Evolutionary conservation across 1,140 invertebrate species (phyloP).

Genomic region (Drosophila navojoa): DNA sequence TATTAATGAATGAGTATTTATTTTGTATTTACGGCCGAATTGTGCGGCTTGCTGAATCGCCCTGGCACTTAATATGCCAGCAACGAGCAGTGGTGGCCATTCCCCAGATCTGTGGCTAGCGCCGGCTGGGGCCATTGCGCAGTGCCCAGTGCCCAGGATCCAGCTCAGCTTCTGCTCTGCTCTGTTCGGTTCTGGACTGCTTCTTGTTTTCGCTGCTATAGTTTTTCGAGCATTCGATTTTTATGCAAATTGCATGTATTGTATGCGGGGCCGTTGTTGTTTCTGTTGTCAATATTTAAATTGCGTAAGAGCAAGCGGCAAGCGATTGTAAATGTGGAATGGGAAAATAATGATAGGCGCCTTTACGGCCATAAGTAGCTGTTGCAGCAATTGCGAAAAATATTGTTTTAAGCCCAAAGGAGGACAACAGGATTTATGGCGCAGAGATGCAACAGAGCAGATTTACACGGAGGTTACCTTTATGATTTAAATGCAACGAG

Average conservation of each 20-base stretch:
- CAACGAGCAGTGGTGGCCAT: not conserved
- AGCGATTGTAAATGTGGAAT: constrained; percentile 47
- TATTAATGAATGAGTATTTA: constrained; percentile 83
- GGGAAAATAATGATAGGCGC: constrained; percentile 44
- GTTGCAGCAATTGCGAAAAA: constrained; percentile 24
- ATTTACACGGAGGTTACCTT: constrained; percentile 33
- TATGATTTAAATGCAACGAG: not conserved
- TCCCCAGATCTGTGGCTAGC: constrained; percentile 18
- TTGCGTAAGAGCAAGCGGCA: constrained; percentile 46
- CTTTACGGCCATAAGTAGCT: not conserved
- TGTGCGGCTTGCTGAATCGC: constrained; percentile 45
- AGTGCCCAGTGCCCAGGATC: not conserved
- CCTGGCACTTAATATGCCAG: constrained; percentile 12
- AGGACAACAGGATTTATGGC: not conserved
- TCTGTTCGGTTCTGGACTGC: constrained; percentile 26
- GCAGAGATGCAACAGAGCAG: not conserved
- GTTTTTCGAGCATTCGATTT: constrained; percentile 57
- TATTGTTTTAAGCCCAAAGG: constrained; percentile 17
- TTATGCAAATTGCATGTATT: constrained; percentile 72
- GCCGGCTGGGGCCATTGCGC: not conserved
- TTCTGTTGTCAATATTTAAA: constrained; percentile 68
- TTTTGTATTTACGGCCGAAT: constrained; percentile 74
- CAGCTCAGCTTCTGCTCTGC: not conserved
- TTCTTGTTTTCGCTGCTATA: constrained; percentile 19
- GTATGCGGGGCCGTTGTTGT: constrained; percentile 28